A percentile compares a stretch with the other conserved stretches of the same genome.
Evolutionary conservation across 2,888 invertebrate genomes (phyloP).

Genomic region (Eledona agricola): DNA sequence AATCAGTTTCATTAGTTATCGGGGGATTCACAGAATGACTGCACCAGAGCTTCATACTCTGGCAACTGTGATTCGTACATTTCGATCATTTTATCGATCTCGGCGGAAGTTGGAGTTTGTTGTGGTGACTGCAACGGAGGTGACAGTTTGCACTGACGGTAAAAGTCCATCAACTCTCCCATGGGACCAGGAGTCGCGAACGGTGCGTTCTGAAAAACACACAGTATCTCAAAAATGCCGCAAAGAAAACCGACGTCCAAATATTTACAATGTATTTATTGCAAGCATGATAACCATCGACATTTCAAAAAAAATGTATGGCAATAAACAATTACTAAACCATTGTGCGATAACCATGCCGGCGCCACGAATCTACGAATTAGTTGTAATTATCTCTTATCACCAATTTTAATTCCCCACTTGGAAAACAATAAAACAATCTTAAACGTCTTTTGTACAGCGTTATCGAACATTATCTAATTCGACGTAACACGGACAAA

Average conservation of each 20-base stretch:
- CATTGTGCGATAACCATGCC: too few relatives aligned
- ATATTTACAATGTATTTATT: too few relatives aligned
- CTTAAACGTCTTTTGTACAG: too few relatives aligned
- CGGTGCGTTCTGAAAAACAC: conserved; percentile 73
- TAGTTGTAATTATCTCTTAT: too few relatives aligned
- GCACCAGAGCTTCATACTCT: conserved; percentile 80
- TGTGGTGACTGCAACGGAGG: conserved; percentile 62
- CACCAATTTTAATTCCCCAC: too few relatives aligned
- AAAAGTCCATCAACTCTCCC: conserved; percentile 80
- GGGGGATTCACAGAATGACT: conserved; percentile 73
- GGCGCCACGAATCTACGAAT: too few relatives aligned
- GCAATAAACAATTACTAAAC: too few relatives aligned
- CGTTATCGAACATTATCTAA: too few relatives aligned
- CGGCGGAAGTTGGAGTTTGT: conserved; percentile 67
- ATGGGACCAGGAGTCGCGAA: conserved; percentile 78
- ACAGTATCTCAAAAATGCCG: neutral
- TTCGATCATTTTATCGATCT: conserved; percentile 75
- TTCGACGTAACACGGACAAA: too few relatives aligned
- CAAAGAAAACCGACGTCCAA: neutral
- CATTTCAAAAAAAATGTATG: too few relatives aligned
- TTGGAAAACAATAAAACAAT: too few relatives aligned
- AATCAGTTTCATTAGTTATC: conserved; percentile 61
- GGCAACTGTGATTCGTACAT: conserved; percentile 78
- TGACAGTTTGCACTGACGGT: conserved; percentile 80
- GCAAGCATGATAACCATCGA: too few relatives aligned